A percentile compares a stretch with the other conserved stretches of the same genome.
phyloP scores from a whole-genome alignment of 1,140 invertebrate species.

The Pseudachorutes palmiensis region DNA sequence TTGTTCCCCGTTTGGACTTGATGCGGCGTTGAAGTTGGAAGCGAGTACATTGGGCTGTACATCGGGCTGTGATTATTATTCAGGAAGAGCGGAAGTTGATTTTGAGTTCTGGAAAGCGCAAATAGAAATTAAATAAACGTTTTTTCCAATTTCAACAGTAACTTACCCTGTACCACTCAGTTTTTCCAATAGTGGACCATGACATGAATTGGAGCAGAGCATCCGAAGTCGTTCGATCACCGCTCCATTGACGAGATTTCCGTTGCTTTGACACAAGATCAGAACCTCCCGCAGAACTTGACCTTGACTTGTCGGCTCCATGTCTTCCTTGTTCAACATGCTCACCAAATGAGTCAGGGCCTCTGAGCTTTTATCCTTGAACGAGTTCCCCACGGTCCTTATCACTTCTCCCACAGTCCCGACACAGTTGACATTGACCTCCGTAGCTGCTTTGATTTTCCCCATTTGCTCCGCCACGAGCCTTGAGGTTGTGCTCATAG shows the following conservation, averaged over 20 bases:
- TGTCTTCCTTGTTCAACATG: slow-evolving; percentile 25
- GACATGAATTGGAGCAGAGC: slow-evolving; percentile 9
- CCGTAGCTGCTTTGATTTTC: slow-evolving; percentile 44
- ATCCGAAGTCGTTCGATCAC: slow-evolving; percentile 1
- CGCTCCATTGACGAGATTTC: neutral
- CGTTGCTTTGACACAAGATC: neutral
- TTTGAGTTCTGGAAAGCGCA: too few relatives aligned
- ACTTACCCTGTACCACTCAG: slow-evolving; percentile 14
- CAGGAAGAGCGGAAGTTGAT: too few relatives aligned
- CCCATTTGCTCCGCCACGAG: slow-evolving; percentile 59
- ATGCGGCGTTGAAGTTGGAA: too few relatives aligned
- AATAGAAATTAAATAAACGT: too few relatives aligned
- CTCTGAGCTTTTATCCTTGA: slow-evolving; percentile 4
- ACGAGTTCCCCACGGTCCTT: neutral
- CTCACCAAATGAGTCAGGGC: slow-evolving; percentile 8
- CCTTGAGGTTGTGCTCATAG: slow-evolving; percentile 59
- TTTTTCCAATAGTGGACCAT: slow-evolving; percentile 5
- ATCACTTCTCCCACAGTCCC: slow-evolving; percentile 8
- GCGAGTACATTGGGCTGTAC: too few relatives aligned
- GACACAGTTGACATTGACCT: slow-evolving; percentile 47
- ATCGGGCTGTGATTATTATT: too few relatives aligned
- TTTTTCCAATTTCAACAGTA: slow-evolving; percentile 2
- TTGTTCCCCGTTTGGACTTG: slow-evolving; percentile 11
- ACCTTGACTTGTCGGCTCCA: slow-evolving; percentile 2
- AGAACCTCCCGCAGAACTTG: slow-evolving; percentile 7